Percentiles rank a stretch among this genome's conserved stretches.
Evolutionary conservation across 2,888 invertebrate genomes (phyloP).

Genomic region (Tipula lateralis): DNA sequence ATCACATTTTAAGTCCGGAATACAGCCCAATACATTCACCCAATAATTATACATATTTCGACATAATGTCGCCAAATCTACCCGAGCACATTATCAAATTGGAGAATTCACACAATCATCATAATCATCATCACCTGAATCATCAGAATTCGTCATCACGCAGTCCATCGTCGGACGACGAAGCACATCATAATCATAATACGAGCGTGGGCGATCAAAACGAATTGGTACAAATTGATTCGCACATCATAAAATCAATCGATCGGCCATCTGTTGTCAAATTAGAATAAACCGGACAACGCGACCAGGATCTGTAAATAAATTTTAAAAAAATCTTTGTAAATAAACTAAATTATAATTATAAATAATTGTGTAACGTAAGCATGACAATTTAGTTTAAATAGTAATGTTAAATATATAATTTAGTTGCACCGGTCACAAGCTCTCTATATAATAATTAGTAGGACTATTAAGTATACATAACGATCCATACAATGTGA

Average conservation of each 20-base stretch:
- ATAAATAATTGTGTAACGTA: background rate
- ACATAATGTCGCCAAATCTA: slow-evolving; percentile 33
- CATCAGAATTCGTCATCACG: slow-evolving; percentile 37
- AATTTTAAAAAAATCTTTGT: background rate
- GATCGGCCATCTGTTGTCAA: slow-evolving; percentile 47
- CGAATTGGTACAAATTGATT: slow-evolving; percentile 31
- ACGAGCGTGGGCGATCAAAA: slow-evolving; percentile 28
- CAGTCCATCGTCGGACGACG: slow-evolving; percentile 43
- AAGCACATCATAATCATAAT: slow-evolving; percentile 37
- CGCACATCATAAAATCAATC: slow-evolving; percentile 36
- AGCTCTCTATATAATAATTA: background rate
- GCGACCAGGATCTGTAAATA: background rate
- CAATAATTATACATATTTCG: slow-evolving; percentile 36
- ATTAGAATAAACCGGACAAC: slow-evolving; percentile 41
- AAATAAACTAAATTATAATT: too few relatives aligned
- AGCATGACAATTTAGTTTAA: background rate
- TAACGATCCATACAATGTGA: background rate
- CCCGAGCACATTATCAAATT: slow-evolving; percentile 38
- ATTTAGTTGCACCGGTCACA: background rate
- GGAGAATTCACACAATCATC: slow-evolving; percentile 32
- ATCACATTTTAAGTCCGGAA: slow-evolving; percentile 33
- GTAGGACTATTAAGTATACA: background rate
- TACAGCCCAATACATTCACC: slow-evolving; percentile 38
- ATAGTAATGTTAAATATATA: background rate
- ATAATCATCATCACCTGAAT: slow-evolving; percentile 37